phyloP scores from a whole-genome alignment of 2,888 invertebrate species.

The Polylopha cassiicola region DNA sequence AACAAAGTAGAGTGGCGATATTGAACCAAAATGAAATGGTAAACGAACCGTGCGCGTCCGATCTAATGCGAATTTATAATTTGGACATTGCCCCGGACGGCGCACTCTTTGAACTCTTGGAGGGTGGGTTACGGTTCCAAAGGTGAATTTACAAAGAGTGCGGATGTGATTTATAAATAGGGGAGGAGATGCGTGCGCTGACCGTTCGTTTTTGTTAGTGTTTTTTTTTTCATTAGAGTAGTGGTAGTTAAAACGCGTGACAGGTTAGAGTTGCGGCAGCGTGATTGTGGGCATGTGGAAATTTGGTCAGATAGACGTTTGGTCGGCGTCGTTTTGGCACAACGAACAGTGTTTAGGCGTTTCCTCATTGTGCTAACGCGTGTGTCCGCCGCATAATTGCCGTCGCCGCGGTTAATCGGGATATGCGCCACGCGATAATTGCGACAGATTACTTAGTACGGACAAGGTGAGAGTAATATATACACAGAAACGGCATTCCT shows the following conservation, averaged over 20 bases:
- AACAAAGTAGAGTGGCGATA: constrained; percentile 77
- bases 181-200: constrained; percentile 48
- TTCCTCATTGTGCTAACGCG: constrained; percentile 76
- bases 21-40: constrained; percentile 77
- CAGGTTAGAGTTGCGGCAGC: constrained; percentile 1
- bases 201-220: constrained; percentile 51
- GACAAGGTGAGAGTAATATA: constrained; percentile 23
- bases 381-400: constrained; percentile 76
- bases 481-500: constrained; percentile 11
- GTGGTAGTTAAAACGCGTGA: constrained; percentile 8
- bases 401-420: constrained; percentile 73
- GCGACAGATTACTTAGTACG: constrained; percentile 58
- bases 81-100: constrained; percentile 72
- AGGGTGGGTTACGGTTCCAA: constrained; percentile 49
- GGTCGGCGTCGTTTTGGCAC: constrained; percentile 49
- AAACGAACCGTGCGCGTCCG: constrained; percentile 78
- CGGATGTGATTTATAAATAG: constrained; percentile 70
- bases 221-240: constrained; percentile 47
- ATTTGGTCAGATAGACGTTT: too few relatives aligned
- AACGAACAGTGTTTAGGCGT: constrained; percentile 69
- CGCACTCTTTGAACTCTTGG: constrained; percentile 67
- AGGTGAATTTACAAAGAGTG: constrained; percentile 69
- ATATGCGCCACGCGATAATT: constrained; percentile 75
- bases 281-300: constrained; percentile 5
- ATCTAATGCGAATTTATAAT: constrained; percentile 78